Evolutionary conservation across 2,888 invertebrate species (phyloP), one percentile per base, ranked within the genome.

Genomic region (Caenorhabditis sp.): DNA sequence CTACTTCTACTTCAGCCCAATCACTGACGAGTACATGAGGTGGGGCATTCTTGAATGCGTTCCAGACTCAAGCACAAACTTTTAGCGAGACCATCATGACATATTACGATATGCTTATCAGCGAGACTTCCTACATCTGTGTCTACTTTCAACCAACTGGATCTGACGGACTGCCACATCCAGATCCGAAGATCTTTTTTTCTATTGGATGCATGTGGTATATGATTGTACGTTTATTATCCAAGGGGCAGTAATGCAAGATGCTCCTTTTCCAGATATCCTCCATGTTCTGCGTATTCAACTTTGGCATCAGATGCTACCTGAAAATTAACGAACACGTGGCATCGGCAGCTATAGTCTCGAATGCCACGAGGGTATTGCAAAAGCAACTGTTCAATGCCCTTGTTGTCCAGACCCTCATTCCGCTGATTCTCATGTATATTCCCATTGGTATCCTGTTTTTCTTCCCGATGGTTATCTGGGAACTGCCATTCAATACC

Each of bases 191-290:
- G n/a, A 77, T 77, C 28, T 77, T 69, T 47, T 76, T 76, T 28
- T 67, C 76, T 0, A 76, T 76, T 15, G 76, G 76, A 0, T 76
- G 76, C 40, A 76, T 76, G 76, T 76, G 76, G 76, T 76, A 76
- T 55, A 76, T 76, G 76, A 67, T 76, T 60, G 72, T 74, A 26
- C 65, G 72, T 51, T n/a, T n/a, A 2, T 5, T 5, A 47, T 13
- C 13, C 13, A 15, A 40, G 40, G 5, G 15, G 3, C 9, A 15
- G n/a, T n/a, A 40, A 22, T 50, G 6, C n/a, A 32, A 4, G 9
- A 32, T 32, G 4, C 32, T 32, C 32, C 32, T 32, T 9, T n/a
- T 71, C 13, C 64, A 77, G 77, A 71, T 65, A 24, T 70, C 78
- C 44, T 78, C 78, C 3, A 70, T 78, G 70, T 70, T 65, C 53